Evolutionary conservation across 2,888 invertebrate genomes (phyloP), one percentile per base, ranked within the genome.

Genomic region (Drosophila basisetae): DNA sequence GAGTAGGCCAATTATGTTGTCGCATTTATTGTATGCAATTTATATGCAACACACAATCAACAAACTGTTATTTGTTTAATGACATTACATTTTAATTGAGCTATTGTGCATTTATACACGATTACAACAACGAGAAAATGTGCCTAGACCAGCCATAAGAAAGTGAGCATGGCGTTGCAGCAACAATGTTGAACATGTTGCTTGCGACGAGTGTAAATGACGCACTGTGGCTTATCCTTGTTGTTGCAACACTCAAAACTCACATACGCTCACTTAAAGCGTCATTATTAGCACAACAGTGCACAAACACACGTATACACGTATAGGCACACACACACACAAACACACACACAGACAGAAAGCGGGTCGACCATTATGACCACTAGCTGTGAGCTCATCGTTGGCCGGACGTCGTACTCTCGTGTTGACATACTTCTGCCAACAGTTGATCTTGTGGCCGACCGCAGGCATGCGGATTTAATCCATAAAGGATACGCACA

Each of bases 401-500:
- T 68, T 50, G 65, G 61, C 70, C 72, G 69, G 66, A 75, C 72
- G 78, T 66, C 68, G 76, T 66, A 73, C 77, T 70, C 75, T 83
- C 81, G 86, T 89, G 91, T 91, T 89, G 91, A 89, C 89, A 89
- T 88, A 91, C 88, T 91, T 90, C 91, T 91, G 88, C 91, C 91
- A 89, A 88, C 91, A 90, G 89, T 91, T 89, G 88, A 89, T 89
- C 88, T 89, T 91, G 90, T 83, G 88, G 85, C 80, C 79, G 76
- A 88, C 88, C 88, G 83, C 91, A 89, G 88, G 88, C 91, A 89
- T 88, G 91, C 84, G 87, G 87, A 87, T 89, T 91, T 91, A 88
- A 88, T 91, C 91, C 90, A 91, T 91, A 88, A 91, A 91, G 88
- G 90, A 88, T 88, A 88, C 88, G 90, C 84, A 81, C 76, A 89